phyloP scores from a whole-genome alignment of 2,113 vertebrate genomes.

The Cygnus atratus region DNA sequence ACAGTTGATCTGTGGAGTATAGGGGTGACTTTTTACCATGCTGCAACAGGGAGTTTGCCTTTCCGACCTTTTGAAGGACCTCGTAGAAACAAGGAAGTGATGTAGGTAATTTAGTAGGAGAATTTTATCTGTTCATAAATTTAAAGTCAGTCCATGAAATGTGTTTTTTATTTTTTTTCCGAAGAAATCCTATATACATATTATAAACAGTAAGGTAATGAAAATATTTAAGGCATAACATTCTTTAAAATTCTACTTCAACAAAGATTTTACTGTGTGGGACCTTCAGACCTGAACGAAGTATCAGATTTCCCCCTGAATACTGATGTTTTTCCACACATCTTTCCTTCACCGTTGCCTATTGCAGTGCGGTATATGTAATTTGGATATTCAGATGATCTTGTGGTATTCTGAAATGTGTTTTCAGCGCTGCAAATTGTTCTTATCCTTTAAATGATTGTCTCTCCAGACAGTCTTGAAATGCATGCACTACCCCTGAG shows the following conservation, averaged over 20 bases:
- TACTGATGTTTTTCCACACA: not conserved
- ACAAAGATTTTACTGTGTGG: not conserved
- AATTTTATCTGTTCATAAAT: not conserved
- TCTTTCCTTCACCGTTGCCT: not conserved
- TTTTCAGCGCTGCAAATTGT: not conserved
- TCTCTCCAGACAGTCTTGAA: not conserved
- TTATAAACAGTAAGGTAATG: not conserved
- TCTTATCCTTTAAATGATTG: not conserved
- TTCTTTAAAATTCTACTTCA: not conserved
- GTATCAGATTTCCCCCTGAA: not conserved
- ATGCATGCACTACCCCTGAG: not conserved
- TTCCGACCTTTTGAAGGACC: constrained; percentile 98
- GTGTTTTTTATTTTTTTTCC: not conserved
- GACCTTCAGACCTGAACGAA: not conserved
- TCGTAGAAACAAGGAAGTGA: constrained; percentile 97
- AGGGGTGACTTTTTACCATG: constrained; percentile 96
- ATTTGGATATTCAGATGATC: not conserved
- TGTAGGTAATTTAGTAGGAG: constrained; percentile 82
- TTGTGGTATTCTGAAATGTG: not conserved
- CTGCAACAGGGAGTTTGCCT: constrained; percentile 93
- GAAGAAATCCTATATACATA: not conserved
- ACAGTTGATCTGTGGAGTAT: constrained; percentile 99
- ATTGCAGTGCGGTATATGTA: not conserved
- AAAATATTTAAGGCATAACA: not conserved
- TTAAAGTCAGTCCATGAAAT: not conserved